Evolutionary conservation across 2,888 invertebrate genomes (phyloP), one percentile per base, ranked within the genome.

Genomic region (Alitta virens): DNA sequence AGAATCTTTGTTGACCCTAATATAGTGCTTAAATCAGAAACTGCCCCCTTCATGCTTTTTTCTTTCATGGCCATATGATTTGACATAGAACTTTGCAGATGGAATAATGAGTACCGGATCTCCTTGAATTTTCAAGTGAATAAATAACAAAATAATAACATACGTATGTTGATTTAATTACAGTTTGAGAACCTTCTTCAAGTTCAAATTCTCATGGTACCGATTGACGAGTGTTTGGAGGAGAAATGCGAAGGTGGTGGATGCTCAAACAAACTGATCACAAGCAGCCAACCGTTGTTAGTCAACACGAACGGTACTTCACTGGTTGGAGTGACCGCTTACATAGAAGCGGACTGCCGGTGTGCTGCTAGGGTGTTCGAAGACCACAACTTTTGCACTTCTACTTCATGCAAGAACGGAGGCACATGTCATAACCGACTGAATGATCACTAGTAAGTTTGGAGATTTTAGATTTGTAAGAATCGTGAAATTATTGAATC

Each of bases 221-320:
- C 96, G 67, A 96, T 99, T 72, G 97, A 84, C 71, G 83, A 83
- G 75, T 82, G 81, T 67, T 25, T 72, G 24, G 62, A 74, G 51
- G 79, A 80, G 62, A 68, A 69, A n/a, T 80, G 79, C 68, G 77
- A 75, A 62, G 67, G 68, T 18, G 95, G 95, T 14, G 95, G 96
- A 60, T 98, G 97, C 82, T 94, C 94, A 24, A 97, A 97, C 83
- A 88, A 89, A 21, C 85, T 97, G 68, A 92, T 92, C 23, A 70
- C 78, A 21, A 74, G 64, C 46, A 72, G 56, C 23, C 59, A 66
- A 26, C 81, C 81, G 7, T 72, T 72, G 75, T 91, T 97, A 88
- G 95, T 99, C 2, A 96, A 97, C 83, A 92, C 98, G 18, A 99
- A 99, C 79, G 92, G 92, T 82, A 98, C 98, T 0, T 91, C 97